These are phyloP conservation scores for Florisuga fusca DNA, from an alignment of 2,797 vertebrate genomes.

Conservation along the genomic window DNA sequence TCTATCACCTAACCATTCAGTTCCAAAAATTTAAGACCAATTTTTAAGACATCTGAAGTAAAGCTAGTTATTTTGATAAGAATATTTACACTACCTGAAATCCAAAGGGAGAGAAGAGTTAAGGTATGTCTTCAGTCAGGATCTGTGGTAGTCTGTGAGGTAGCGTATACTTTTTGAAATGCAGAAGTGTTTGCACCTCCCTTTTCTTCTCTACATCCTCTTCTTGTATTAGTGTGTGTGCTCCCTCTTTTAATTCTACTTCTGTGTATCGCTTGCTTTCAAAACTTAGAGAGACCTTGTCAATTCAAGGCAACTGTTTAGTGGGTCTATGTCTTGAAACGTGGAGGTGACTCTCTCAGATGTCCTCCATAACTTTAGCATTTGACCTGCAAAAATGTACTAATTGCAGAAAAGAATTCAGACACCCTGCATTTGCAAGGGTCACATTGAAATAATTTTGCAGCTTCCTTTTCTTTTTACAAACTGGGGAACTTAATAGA, in stretches of 20 bases:
- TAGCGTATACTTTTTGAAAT: conserved; percentile 46
- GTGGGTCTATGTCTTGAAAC: neutral
- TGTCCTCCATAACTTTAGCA: neutral
- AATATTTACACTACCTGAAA: conserved; percentile 64
- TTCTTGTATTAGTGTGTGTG: neutral
- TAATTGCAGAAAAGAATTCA: neutral
- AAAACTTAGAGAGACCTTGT: neutral
- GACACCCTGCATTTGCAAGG: rapidly evolving
- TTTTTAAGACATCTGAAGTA: neutral
- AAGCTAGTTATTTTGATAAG: neutral
- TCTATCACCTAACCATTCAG: neutral
- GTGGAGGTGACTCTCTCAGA: neutral
- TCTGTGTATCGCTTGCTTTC: neutral
- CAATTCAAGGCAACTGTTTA: neutral
- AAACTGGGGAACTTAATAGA: neutral
- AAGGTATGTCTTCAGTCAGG: neutral
- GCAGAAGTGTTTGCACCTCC: conserved; percentile 25
- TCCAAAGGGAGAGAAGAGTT: neutral
- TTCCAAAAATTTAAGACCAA: neutral
- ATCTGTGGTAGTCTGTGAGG: neutral
- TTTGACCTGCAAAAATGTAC: neutral
- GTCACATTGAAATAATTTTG: neutral
- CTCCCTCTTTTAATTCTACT: neutral
- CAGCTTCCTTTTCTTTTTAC: neutral
- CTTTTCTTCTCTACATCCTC: conserved; percentile 16